Evolutionary conservation across 1,140 invertebrate species (phyloP).

Genomic region (Panagrolaimus sp.): DNA sequence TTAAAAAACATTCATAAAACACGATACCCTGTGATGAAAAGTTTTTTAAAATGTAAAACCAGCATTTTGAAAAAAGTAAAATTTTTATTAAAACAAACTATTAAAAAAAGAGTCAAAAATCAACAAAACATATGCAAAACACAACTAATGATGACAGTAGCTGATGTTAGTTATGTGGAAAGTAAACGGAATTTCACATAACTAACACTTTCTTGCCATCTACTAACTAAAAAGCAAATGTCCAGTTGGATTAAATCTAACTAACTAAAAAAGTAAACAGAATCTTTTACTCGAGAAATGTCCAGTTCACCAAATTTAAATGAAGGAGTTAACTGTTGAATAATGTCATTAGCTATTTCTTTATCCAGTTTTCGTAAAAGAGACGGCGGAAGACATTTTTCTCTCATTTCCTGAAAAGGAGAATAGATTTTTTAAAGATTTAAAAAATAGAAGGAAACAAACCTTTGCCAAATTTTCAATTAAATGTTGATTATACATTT

Average conservation of each 20-base stretch:
- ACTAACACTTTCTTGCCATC: too few relatives aligned
- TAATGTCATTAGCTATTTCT: not conserved
- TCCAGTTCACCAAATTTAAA: constrained; percentile 44
- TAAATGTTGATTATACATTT: constrained; percentile 83
- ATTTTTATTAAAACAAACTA: too few relatives aligned
- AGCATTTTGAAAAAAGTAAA: not conserved
- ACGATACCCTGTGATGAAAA: not conserved
- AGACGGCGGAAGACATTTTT: not conserved
- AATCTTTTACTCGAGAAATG: constrained; percentile 43
- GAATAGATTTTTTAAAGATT: constrained; percentile 20
- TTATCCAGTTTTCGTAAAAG: not conserved
- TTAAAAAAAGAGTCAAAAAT: not conserved
- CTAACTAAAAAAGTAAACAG: constrained; percentile 52
- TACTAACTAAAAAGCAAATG: too few relatives aligned
- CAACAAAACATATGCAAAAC: constrained; percentile 6
- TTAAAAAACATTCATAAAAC: not conserved
- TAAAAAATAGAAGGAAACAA: constrained; percentile 24
- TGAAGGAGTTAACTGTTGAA: constrained; percentile 29
- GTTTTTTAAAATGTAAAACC: not conserved
- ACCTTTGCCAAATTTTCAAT: constrained; percentile 73
- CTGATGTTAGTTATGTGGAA: too few relatives aligned
- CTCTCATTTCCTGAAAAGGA: not conserved
- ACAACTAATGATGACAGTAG: too few relatives aligned
- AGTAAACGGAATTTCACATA: too few relatives aligned
- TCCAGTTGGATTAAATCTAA: too few relatives aligned